Percentiles rank a stretch among this genome's conserved stretches.
These are phyloP conservation scores for Panorpa germanica DNA, from an alignment of 2,888 invertebrate species.

Conservation along the genomic window DNA sequence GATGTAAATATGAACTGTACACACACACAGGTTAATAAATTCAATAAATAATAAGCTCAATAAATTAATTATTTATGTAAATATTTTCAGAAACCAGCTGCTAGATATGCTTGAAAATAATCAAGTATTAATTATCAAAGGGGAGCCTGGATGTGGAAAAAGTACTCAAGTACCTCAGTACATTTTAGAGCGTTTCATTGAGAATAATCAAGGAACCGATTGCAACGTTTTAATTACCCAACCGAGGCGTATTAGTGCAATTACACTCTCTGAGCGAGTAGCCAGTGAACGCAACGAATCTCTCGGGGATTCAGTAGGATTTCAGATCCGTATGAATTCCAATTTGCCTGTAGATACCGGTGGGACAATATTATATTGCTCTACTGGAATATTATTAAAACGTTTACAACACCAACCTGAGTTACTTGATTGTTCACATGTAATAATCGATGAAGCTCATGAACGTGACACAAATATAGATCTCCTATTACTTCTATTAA, in stretches of 20 bases:
- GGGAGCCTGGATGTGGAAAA: constrained; percentile 57
- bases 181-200: constrained; percentile 30
- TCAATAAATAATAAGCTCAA: no score
- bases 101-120: constrained; percentile 27
- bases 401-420: constrained; percentile 24
- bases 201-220: constrained; percentile 21
- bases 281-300: constrained; percentile 39
- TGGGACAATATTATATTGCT: constrained; percentile 46
- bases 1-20: no score
- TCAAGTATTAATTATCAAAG: constrained; percentile 38
- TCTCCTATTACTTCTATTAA: constrained; percentile 36
- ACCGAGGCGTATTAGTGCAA: constrained; percentile 48
- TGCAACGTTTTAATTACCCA: constrained; percentile 43
- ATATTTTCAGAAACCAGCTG: no score
- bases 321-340: constrained; percentile 39
- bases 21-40: no score
- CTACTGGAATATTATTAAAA: constrained; percentile 39
- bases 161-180: constrained; percentile 50
- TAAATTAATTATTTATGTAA: no score
- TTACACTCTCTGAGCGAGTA: constrained; percentile 43
- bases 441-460: constrained; percentile 57
- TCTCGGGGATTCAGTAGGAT: no score
- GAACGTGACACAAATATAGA: constrained; percentile 52
- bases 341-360: constrained; percentile 28
- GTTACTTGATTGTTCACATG: constrained; percentile 38